Base-by-base conservation (phyloP, 2,888 invertebrate genomes). In the Leuctra nigra region DNA sequence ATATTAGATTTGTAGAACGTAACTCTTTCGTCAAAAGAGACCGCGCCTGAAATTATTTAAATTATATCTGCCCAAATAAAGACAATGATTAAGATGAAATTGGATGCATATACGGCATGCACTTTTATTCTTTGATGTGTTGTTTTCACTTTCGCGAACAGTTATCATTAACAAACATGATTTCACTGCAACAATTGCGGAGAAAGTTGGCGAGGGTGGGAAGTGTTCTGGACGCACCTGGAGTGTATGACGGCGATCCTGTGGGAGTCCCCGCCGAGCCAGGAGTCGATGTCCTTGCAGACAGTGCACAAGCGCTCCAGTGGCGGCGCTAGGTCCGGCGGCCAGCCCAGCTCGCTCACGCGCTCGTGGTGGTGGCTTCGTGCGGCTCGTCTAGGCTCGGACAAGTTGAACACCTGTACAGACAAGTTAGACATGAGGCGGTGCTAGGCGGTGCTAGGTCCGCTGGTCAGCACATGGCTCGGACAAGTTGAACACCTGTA, bases 221-320 rank as follows among this genome's bases (percentile, higher is more conserved):
- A 29, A 6, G 24, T 18, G 9, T 48, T 6, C 6, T 13, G n/a
- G 52, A 69, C 69, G 77, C 73, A 87, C 87, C 90, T 89, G 65
- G 91, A 89, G 68, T 94, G 86, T 54, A 95, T 75, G 58, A 94
- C 90, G 36, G 90, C 91, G 62, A 94, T 90, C 69, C 92, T 84
- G 71, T 86, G 86, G 18, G 86, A 81, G 67, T 89, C 86, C 52
- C 83, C 85, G 50, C 86, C 86, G 53, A 94, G 78, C 92, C 93
- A 95, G 67, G 90, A 87, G 74, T 95, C 94, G 66, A 95, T 87
- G 68, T 91, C 87, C 72, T 94, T 94, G 77, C 94, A 95, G 57
- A 94, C 84, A 62, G 90, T 88, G 72, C 94, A 95, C 23, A 95
- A 81, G 63, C 87, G 78, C 72, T 94, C 94, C 58, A 95, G 77